Conservation (phyloP, 2,113 vertebrate genomes). For the Dicerorhinus sumatrensis region DNA sequence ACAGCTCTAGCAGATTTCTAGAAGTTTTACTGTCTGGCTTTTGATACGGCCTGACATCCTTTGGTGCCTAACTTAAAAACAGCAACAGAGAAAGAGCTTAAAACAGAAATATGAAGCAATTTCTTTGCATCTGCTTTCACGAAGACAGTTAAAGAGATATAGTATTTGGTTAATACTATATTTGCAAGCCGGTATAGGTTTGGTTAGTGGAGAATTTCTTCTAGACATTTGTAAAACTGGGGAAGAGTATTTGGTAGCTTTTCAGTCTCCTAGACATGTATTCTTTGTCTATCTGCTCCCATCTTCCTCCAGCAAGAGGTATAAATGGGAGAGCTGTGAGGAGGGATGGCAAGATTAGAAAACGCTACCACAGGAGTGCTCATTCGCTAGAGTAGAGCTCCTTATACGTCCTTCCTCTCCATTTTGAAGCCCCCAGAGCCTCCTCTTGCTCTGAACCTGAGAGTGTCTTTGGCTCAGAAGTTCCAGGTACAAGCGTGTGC, state of each 20-base stretch:
- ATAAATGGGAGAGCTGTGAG: background rate
- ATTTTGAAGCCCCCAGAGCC: no score
- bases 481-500: background rate
- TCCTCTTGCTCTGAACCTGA: background rate
- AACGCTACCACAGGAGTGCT: background rate
- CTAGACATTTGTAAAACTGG: background rate
- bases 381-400: background rate
- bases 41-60: conserved; percentile 33
- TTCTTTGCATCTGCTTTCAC: background rate
- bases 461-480: background rate
- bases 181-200: background rate
- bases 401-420: fast-evolving
- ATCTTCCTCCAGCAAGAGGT: background rate
- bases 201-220: background rate
- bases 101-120: conserved; percentile 46
- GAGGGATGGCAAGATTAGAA: background rate
- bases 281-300: background rate
- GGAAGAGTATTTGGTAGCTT: background rate
- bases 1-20: conserved; percentile 29
- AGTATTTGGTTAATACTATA: background rate
- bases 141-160: background rate
- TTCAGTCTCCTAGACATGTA: background rate
- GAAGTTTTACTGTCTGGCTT: conserved; percentile 46
- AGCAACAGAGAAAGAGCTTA: background rate
- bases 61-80: conserved; percentile 59